Base-by-base conservation (phyloP, 2,797 vertebrate species). In the Arrhamphus sclerolepis region DNA sequence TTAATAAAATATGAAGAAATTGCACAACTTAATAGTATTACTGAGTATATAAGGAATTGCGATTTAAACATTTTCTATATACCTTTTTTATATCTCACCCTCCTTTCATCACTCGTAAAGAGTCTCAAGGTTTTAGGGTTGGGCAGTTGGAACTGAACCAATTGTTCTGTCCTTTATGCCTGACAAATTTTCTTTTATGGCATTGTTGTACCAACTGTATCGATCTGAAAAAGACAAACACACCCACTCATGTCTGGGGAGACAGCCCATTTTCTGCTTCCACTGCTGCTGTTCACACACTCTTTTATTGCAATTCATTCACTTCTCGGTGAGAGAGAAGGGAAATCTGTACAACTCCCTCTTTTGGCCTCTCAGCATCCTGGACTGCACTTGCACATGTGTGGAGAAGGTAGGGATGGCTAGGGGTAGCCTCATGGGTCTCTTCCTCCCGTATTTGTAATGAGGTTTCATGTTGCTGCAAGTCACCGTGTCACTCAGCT, bases 171-270 rank as follows among this genome's bases (percentile, higher is more conserved):
- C 87, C 86, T 90, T 89, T 87, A 86, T 82, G 83, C 78, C 77
- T 91, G 86, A 89, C 88, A 83, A 89, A 86, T 82, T 67, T 73
- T 77, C 85, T 89, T 88, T 87, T 74, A 72, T 77, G 75, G 75
- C 81, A 64, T 86, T 75, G 64, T 70, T 61, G 66, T 75, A 62
- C 62, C 56, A 60, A 58, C 56, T 90, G 34, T 38, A 92, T 90
- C 86, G 92, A 92, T 91, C 85, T 87, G 72, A 78, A 80, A 87
- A 85, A 87, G 84, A 89, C 87, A 89, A 88, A 89, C 84, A 86
- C 85, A 41, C 76, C 72, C 72, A 75, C 64, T 78, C 66, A 26
- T 58, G 60, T 73, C 58, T 56, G 38, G 26, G 39, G 75, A 72
- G 66, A 71, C 14, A 10, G 46, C 19, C 48, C 7, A 22, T 67